Evolutionary conservation across 2,797 vertebrate genomes (phyloP).

Genomic region (Anisognathus igniventris): DNA sequence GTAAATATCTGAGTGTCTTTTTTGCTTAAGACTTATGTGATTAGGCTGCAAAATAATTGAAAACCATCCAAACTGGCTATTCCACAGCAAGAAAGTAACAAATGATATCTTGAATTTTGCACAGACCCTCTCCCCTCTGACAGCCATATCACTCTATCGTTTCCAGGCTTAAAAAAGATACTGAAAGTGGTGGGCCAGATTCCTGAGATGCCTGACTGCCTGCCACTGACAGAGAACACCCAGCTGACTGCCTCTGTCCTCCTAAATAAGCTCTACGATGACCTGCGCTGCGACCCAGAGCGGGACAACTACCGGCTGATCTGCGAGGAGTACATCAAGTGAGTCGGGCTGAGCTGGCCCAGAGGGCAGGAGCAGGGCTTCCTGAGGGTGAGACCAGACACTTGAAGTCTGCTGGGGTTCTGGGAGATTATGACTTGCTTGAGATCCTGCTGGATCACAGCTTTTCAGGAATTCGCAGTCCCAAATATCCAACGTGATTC

Average conservation of each 20-base stretch:
- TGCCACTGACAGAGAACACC: constrained; percentile 91
- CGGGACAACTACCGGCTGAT: constrained; percentile 87
- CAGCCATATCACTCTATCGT: background rate
- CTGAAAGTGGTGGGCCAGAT: constrained; percentile 95
- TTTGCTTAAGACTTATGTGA: background rate
- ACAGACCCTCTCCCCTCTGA: background rate
- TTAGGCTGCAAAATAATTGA: background rate
- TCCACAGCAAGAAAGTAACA: background rate
- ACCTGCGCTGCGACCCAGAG: constrained; percentile 91
- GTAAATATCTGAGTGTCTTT: background rate
- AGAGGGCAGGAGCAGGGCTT: background rate
- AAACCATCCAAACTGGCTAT: background rate
- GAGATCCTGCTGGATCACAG: background rate
- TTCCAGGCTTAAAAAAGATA: constrained; percentile 91
- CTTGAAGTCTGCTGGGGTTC: background rate
- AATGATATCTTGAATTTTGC: background rate
- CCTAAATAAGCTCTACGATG: constrained; percentile 89
- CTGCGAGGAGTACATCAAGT: constrained; percentile 93
- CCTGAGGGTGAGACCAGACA: background rate
- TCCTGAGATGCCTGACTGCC: constrained; percentile 87
- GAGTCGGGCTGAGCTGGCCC: constrained; percentile 42
- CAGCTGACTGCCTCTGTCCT: constrained; percentile 92
- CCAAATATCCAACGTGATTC: background rate
- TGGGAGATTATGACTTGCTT: background rate
- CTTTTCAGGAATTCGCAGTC: background rate